These are phyloP conservation scores for Avahi laniger DNA, from an alignment of 2,797 vertebrate genomes.

Conservation along the genomic window DNA sequence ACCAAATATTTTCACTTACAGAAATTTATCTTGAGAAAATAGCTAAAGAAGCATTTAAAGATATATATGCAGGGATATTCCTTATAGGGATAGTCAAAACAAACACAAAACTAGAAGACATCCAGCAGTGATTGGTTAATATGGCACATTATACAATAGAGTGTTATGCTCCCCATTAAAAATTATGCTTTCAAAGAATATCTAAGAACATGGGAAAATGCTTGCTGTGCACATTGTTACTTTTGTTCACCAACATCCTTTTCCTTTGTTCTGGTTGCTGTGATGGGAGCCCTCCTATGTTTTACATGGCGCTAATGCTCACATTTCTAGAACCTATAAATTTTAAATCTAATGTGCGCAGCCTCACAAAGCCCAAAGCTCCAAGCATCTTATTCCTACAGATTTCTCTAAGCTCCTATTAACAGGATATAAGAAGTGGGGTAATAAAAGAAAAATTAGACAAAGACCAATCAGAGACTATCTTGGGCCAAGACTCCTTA, in stretches of 20 bases:
- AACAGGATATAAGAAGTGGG: background rate
- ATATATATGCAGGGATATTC: background rate
- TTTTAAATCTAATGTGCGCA: background rate
- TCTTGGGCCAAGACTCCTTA: background rate
- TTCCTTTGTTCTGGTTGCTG: background rate
- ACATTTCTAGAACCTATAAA: background rate
- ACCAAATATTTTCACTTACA: background rate
- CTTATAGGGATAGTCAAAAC: background rate
- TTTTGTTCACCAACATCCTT: background rate
- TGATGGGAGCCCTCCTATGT: background rate
- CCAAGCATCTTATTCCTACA: background rate
- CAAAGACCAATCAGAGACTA: background rate
- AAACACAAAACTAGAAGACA: background rate
- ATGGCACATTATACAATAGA: background rate
- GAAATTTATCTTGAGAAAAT: slow-evolving; percentile 14
- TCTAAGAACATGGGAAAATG: background rate
- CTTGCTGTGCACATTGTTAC: background rate
- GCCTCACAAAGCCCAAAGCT: background rate
- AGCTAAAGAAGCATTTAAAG: background rate
- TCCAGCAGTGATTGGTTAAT: background rate
- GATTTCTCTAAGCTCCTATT: background rate
- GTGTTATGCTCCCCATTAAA: background rate
- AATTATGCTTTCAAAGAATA: background rate
- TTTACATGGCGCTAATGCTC: background rate
- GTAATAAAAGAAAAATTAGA: background rate